phyloP scores from a whole-genome alignment of 1,140 invertebrate species.

The Schlechtendalia chinensis region DNA sequence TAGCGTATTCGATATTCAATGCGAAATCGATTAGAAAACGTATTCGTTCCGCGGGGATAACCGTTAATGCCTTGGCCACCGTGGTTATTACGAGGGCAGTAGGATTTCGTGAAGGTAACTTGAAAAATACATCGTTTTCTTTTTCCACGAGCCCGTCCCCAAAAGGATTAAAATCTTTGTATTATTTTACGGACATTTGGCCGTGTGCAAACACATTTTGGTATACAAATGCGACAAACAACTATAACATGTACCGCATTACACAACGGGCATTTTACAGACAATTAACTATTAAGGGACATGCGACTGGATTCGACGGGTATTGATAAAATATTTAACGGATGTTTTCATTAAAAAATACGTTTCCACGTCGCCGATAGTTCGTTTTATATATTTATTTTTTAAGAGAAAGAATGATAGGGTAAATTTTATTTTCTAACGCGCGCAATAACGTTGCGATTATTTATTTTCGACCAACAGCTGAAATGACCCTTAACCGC shows the following conservation, averaged over 20 bases:
- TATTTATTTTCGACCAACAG: too few relatives aligned
- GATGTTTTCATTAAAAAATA: neutral
- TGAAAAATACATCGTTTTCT: neutral
- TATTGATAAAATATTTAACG: slow-evolving; percentile 13
- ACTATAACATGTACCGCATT: neutral
- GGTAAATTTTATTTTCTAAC: too few relatives aligned
- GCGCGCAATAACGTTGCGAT: too few relatives aligned
- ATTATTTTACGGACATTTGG: neutral
- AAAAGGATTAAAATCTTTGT: neutral
- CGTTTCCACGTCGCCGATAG: neutral
- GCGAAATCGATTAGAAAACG: neutral
- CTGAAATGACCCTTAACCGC: too few relatives aligned
- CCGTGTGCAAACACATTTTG: neutral
- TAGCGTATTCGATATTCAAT: neutral
- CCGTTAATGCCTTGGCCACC: too few relatives aligned
- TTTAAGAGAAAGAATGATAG: too few relatives aligned
- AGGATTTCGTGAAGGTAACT: neutral
- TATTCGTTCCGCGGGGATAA: neutral
- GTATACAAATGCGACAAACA: neutral
- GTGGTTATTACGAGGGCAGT: too few relatives aligned
- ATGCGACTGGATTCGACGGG: slow-evolving; percentile 6
- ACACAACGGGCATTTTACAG: neutral
- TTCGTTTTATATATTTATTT: too few relatives aligned
- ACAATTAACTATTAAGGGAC: slow-evolving; percentile 4
- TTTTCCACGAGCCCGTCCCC: neutral